A percentile compares a stretch with the other conserved stretches of the same genome.
phyloP scores from a whole-genome alignment of 2,113 vertebrate species.

The Narcine bancroftii region DNA sequence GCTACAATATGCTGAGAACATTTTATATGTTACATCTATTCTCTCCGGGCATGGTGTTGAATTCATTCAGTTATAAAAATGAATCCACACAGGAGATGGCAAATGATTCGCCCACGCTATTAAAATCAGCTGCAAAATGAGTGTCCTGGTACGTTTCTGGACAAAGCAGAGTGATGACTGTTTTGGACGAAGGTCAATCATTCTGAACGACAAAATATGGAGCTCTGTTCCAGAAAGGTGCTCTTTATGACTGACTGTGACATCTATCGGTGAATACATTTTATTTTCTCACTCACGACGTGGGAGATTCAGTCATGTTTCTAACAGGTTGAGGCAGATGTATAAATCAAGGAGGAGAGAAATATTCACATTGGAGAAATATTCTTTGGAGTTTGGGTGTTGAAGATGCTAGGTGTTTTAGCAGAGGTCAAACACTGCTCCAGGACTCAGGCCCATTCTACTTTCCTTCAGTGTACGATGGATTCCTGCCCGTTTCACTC shows the following conservation, averaged over 20 bases:
- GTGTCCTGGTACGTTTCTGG: not conserved
- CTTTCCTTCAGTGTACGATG: not conserved
- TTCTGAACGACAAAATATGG: conserved; percentile 38
- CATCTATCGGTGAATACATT: conserved; percentile 40
- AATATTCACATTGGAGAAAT: not conserved
- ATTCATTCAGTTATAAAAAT: not conserved
- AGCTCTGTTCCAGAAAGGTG: not conserved
- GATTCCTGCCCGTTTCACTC: not conserved
- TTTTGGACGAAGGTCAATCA: not conserved
- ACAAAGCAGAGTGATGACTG: not conserved
- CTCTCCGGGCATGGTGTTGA: not conserved
- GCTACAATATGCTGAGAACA: not conserved
- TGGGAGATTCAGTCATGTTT: conserved; percentile 12
- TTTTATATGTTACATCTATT: not conserved
- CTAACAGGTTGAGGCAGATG: not conserved
- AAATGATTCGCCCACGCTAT: not conserved
- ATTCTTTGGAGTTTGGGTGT: not conserved
- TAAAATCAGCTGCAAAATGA: not conserved
- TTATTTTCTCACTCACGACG: not conserved
- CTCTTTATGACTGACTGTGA: conserved; percentile 41
- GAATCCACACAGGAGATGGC: not conserved
- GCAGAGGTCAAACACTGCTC: not conserved
- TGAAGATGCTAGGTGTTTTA: not conserved
- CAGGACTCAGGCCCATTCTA: not conserved
- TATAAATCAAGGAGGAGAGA: not conserved